Base-by-base conservation (phyloP, 2,113 vertebrate species). In the Ranitomeya imitator region DNA sequence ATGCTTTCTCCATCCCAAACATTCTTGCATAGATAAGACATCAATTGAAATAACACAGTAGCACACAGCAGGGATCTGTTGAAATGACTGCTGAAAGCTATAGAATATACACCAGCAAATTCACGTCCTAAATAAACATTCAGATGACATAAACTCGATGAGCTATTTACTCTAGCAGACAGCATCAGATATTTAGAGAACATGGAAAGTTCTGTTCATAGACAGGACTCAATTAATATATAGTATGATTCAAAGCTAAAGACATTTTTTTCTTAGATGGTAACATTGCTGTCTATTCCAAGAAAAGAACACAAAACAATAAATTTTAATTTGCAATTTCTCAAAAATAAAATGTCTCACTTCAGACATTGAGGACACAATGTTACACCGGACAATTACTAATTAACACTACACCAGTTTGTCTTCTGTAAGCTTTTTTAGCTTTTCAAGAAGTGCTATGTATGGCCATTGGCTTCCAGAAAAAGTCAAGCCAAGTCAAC, bases 1-100 rank as follows among this genome's bases (percentile, higher is more conserved):
- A 85, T 74, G 69, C 26, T 73, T 37, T 85, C 54, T 21, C 23
- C 52, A 76, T 85, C 52, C 83, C 54, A 74, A 76, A 85, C 69
- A 85, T 85, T 85, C 69, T 74, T 85, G 67, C 83, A 85, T 76
- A 85, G 83, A 85, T 85, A 85, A 85, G 83, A 85, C 69, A 85
- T 85, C 69, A 74, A 57, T 74, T 85, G 57, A 45, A 59, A 85
- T 74, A 85, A 85, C 83, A 85, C 61, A 51, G 67, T 52, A 57
- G 54, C 69, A 60, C 83, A 76, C 69, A 85, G 83, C 83, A 74
- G 26, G 69, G 23, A 85, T 60, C 45, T 85, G 67, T 37, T 85
- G 65, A 85, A 73, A 74, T 73, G 15, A 73, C 52, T 85, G 83
- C 23, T 74, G 83, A 85, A 85, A 74, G 69, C 69, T 85, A 19